Conservation (phyloP, 2,888 invertebrate genomes). For the Parnassius glacialis region DNA sequence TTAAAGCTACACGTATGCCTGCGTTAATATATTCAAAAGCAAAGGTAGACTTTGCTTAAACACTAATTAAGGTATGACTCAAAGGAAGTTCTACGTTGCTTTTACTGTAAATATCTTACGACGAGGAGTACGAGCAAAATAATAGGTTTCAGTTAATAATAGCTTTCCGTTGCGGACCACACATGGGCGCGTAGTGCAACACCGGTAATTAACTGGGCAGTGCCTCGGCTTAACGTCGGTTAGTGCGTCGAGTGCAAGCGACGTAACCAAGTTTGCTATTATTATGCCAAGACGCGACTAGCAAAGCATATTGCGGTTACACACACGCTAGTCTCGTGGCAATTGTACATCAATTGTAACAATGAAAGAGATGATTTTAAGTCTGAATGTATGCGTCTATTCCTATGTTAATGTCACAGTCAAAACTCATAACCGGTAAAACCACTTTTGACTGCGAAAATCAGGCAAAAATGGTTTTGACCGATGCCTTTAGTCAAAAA, state of each 20-base stretch:
- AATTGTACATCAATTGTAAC: too few species aligned
- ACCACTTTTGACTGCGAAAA: too few species aligned
- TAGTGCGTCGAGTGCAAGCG: not conserved
- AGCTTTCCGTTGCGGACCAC: constrained; percentile 19
- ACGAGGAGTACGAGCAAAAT: constrained; percentile 3
- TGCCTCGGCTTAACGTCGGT: constrained; percentile 1
- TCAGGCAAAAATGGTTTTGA: too few species aligned
- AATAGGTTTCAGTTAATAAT: constrained; percentile 23
- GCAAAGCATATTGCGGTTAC: not conserved
- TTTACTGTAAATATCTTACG: constrained; percentile 16
- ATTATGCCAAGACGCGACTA: constrained; percentile 13
- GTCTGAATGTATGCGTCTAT: too few species aligned
- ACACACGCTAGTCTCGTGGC: not conserved
- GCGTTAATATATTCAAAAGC: not conserved
- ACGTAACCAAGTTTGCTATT: constrained; percentile 3
- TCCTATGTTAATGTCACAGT: too few species aligned
- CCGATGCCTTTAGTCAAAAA: too few species aligned
- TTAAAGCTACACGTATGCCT: too few species aligned
- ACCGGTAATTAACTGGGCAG: constrained; percentile 20
- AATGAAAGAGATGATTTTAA: too few species aligned
- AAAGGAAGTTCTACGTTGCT: constrained; percentile 11
- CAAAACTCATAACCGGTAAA: too few species aligned
- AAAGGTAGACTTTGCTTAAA: not conserved
- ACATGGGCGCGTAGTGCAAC: not conserved
- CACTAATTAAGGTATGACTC: constrained; percentile 2